phyloP scores from a whole-genome alignment of 2,888 invertebrate genomes.

The Arrhopalites spinosus region DNA sequence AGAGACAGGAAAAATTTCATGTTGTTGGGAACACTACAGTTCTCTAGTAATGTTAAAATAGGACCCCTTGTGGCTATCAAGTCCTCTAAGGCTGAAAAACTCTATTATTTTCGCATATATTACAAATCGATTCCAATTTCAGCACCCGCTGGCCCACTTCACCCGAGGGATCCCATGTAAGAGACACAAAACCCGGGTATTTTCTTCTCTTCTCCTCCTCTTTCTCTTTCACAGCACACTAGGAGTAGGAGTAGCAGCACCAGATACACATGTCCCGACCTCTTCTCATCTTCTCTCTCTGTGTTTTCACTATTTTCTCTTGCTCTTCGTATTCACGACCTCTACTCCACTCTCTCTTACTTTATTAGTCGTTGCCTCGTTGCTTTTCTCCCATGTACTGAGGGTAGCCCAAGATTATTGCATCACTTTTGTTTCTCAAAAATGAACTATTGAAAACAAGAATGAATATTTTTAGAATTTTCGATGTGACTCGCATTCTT shows the following conservation, averaged over 20 bases:
- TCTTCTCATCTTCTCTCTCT: constrained; percentile 24
- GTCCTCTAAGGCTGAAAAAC: constrained; percentile 29
- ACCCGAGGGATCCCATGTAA: constrained; percentile 29
- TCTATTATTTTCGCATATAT: constrained; percentile 48
- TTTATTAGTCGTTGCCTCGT: constrained; percentile 30
- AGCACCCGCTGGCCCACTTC: constrained; percentile 41
- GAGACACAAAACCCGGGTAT: neutral
- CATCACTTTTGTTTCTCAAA: neutral
- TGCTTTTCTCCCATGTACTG: constrained; percentile 5
- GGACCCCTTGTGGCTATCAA: constrained; percentile 30
- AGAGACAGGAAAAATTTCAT: neutral
- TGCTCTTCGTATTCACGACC: constrained; percentile 26
- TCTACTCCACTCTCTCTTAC: constrained; percentile 28
- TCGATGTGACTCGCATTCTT: no score
- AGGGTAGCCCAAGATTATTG: neutral
- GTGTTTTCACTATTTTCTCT: constrained; percentile 7
- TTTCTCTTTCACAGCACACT: neutral
- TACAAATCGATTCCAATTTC: constrained; percentile 48
- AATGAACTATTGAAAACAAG: no score
- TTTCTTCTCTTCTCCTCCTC: constrained; percentile 2
- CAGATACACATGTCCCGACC: constrained; percentile 29
- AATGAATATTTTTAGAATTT: no score
- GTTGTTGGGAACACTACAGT: neutral
- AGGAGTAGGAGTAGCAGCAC: neutral
- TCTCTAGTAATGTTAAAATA: constrained; percentile 22